Percentiles rank a stretch among this genome's conserved stretches.
Conservation (phyloP, 2,888 invertebrate species). For the Drosophila rellima region DNA sequence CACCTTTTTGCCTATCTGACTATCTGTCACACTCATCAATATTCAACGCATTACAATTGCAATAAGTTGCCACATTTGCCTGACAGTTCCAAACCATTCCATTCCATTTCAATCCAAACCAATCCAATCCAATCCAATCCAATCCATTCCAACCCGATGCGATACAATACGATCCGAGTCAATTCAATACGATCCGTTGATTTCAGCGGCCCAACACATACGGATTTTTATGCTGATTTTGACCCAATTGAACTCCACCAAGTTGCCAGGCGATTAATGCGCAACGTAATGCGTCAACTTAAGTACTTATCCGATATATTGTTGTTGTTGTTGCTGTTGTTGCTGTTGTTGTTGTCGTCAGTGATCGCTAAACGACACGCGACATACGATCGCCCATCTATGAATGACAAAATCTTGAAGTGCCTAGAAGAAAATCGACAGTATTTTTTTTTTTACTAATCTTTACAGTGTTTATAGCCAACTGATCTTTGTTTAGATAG, state of each 20-base stretch:
- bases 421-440: not conserved
- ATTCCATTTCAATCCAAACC: constrained; percentile 23
- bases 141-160: constrained; percentile 35
- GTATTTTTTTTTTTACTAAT: not conserved
- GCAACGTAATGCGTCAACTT: constrained; percentile 60
- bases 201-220: constrained; percentile 69
- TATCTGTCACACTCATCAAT: constrained; percentile 68
- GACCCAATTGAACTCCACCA: constrained; percentile 76
- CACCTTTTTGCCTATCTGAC: constrained; percentile 35
- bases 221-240: constrained; percentile 79
- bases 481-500: not conserved
- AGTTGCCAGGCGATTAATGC: constrained; percentile 59
- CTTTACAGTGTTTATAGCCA: not conserved
- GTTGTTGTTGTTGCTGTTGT: constrained; percentile 22
- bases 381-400: constrained; percentile 34
- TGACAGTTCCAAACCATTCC: constrained; percentile 45
- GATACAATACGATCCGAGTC: constrained; percentile 38
- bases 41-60: constrained; percentile 82
- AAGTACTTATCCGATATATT: constrained; percentile 36
- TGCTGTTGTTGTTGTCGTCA: constrained; percentile 27
- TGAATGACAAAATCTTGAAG: constrained; percentile 12
- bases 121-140: constrained; percentile 31
- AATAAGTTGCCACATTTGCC: constrained; percentile 73
- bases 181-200: constrained; percentile 56
- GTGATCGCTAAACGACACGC: constrained; percentile 42